Percentiles rank a stretch among this genome's conserved stretches.
phyloP scores from a whole-genome alignment of 2,113 vertebrate genomes.

The Junco hyemalis region DNA sequence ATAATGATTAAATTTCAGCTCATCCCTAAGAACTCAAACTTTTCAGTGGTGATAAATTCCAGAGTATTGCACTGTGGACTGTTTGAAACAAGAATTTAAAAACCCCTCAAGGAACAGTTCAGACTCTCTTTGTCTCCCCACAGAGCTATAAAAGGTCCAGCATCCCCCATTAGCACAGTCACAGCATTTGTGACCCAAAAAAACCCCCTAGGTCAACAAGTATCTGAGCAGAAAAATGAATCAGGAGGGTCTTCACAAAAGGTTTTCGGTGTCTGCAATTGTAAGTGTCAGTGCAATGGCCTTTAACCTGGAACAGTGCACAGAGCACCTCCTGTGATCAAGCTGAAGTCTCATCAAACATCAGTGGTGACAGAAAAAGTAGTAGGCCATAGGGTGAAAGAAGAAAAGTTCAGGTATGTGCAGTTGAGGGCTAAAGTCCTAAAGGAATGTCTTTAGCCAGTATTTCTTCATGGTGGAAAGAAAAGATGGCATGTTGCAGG shows the following conservation, averaged over 20 bases:
- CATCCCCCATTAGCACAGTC: not conserved
- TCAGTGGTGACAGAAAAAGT: not conserved
- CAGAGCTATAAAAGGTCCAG: not conserved
- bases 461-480: not conserved
- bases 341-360: not conserved
- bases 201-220: not conserved
- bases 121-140: not conserved
- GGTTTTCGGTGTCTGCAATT: not conserved
- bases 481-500: not conserved
- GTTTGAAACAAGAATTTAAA: not conserved
- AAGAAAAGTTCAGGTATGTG: not conserved
- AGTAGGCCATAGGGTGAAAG: not conserved
- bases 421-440: not conserved
- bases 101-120: not conserved
- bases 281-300: accelerated
- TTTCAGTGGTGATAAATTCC: not conserved
- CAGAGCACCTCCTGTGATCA: not conserved
- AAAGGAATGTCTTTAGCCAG: not conserved
- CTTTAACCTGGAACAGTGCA: not conserved
- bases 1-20: not conserved
- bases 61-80: not conserved
- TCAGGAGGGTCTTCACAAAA: not conserved
- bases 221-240: not conserved
- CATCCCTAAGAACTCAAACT: not conserved
- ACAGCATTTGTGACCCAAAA: not conserved